Percentiles rank a stretch among this genome's conserved stretches.
phyloP scores from a whole-genome alignment of 2,888 invertebrate species.

The Acanthopleura granulata region DNA sequence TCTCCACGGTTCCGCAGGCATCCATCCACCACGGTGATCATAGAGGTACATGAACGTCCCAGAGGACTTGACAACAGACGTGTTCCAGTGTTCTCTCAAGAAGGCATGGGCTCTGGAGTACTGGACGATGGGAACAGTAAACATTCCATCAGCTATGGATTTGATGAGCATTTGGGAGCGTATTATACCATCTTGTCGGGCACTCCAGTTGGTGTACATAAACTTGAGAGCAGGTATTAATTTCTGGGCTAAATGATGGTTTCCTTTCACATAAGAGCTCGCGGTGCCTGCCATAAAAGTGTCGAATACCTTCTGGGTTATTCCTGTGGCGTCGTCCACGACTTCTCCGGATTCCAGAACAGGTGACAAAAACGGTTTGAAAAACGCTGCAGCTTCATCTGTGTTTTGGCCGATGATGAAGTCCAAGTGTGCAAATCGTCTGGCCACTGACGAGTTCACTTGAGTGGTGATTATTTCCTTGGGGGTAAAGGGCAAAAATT shows the following conservation, averaged over 20 bases:
- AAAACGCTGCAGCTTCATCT: conserved; percentile 39
- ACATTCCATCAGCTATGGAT: not conserved
- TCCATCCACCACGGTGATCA: not conserved
- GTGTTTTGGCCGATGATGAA: conserved; percentile 35
- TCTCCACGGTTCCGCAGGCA: not conserved
- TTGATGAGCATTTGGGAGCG: conserved; percentile 21
- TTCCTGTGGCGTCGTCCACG: too few species aligned
- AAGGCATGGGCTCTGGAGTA: too few species aligned
- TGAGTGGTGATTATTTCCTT: not conserved
- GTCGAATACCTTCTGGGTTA: too few species aligned
- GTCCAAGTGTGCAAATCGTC: conserved; percentile 33
- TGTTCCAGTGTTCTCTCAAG: too few species aligned
- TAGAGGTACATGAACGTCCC: not conserved
- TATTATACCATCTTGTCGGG: conserved; percentile 22
- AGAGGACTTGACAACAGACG: too few species aligned
- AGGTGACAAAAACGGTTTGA: too few species aligned
- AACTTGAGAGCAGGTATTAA: conserved; percentile 26
- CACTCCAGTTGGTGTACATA: conserved; percentile 37
- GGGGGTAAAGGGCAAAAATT: conserved; percentile 6
- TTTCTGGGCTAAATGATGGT: conserved; percentile 18
- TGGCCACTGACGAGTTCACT: not conserved
- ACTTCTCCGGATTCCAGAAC: too few species aligned
- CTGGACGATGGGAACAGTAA: not conserved
- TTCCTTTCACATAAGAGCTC: too few species aligned
- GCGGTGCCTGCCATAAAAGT: too few species aligned